phyloP scores from a whole-genome alignment of 2,888 invertebrate genomes.

The Podabrus alpinus region DNA sequence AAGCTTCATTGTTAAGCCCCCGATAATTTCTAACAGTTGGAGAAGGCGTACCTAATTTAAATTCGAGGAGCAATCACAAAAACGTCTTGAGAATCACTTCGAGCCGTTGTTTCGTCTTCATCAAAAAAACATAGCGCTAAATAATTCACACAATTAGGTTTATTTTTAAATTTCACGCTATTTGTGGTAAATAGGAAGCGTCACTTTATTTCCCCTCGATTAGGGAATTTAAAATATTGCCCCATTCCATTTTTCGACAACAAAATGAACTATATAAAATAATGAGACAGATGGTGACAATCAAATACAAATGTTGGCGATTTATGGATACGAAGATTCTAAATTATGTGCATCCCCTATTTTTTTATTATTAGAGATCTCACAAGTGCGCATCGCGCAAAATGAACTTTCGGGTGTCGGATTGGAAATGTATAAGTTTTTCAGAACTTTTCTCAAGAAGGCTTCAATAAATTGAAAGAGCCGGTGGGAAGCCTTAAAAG shows the following conservation, averaged over 20 bases:
- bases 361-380: background rate
- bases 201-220: background rate
- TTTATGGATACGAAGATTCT: background rate
- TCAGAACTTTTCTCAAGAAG: background rate
- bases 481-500: background rate
- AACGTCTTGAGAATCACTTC: background rate
- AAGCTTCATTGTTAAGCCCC: background rate
- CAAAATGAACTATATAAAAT: background rate
- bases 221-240: conserved; percentile 6
- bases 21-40: background rate
- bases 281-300: conserved; percentile 3
- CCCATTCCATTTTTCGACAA: conserved; percentile 9
- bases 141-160: background rate
- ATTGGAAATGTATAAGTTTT: background rate
- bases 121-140: background rate
- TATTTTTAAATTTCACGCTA: background rate
- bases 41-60: background rate
- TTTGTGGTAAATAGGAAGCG: background rate
- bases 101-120: background rate
- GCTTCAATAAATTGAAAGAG: background rate
- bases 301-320: background rate
- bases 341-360: background rate
- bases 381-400: background rate
- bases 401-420: too few relatives aligned
- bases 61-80: background rate